Percentiles rank a stretch among this genome's conserved stretches.
phyloP scores from a whole-genome alignment of 2,113 vertebrate species.

The Todiramphus chloris region DNA sequence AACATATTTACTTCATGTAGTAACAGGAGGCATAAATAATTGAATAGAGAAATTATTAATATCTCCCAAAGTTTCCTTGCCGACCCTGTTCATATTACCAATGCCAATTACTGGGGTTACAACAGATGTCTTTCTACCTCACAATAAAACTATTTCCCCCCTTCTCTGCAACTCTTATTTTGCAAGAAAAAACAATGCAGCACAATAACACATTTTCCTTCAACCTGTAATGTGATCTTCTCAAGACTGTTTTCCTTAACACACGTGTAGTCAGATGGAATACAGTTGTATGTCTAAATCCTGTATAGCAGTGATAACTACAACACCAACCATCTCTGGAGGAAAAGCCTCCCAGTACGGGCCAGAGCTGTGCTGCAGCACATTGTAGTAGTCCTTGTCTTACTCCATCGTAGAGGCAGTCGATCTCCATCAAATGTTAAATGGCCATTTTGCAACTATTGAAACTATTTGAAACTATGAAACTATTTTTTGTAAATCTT shows the following conservation, averaged over 20 bases:
- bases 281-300: background rate
- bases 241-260: background rate
- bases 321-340: background rate
- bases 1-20: background rate
- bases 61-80: background rate
- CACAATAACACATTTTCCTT: background rate
- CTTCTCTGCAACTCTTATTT: background rate
- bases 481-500: background rate
- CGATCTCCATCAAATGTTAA: background rate
- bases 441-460: background rate
- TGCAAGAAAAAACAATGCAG: background rate
- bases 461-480: no score
- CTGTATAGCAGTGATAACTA: background rate
- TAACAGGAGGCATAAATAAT: background rate
- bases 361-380: background rate
- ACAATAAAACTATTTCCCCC: background rate
- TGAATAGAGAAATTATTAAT: background rate
- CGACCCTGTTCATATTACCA: background rate
- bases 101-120: background rate
- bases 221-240: background rate
- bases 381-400: background rate
- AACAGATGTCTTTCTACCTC: background rate
- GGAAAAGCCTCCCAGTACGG: background rate
- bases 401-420: background rate
- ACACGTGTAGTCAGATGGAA: background rate